Conservation (phyloP, 1,140 invertebrate genomes). For the Helicoverpa armigera region DNA sequence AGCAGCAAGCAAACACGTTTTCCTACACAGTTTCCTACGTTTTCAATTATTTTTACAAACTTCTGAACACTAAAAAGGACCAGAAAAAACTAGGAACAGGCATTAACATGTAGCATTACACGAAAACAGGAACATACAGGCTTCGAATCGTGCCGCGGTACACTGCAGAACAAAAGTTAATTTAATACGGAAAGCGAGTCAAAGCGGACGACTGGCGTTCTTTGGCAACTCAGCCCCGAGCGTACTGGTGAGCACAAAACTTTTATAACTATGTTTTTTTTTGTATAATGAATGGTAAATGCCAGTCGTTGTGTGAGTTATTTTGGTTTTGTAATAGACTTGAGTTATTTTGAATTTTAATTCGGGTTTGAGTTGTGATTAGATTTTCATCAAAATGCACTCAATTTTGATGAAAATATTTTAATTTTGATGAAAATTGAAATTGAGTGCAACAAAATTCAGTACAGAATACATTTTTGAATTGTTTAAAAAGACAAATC, state of each 20-base stretch:
- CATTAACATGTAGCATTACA: conserved; percentile 28
- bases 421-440: too few relatives aligned
- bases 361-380: background rate
- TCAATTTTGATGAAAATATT: background rate
- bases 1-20: background rate
- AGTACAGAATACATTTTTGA: too few relatives aligned
- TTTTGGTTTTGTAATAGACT: background rate
- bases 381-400: too few relatives aligned
- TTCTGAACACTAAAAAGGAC: background rate
- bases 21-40: background rate
- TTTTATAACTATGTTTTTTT: conserved; percentile 8
- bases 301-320: background rate
- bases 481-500: too few relatives aligned
- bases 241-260: conserved; percentile 12
- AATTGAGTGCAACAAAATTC: too few relatives aligned
- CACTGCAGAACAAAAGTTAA: conserved; percentile 40
- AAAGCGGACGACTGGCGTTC: conserved; percentile 26
- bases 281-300: conserved; percentile 13
- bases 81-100: background rate
- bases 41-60: conserved; percentile 21
- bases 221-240: conserved; percentile 27
- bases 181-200: conserved; percentile 41
- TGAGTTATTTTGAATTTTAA: background rate
- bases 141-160: conserved; percentile 27
- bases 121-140: conserved; percentile 8